Evolutionary conservation across 2,797 vertebrate genomes (phyloP).

Genomic region (Dryobates pubescens): DNA sequence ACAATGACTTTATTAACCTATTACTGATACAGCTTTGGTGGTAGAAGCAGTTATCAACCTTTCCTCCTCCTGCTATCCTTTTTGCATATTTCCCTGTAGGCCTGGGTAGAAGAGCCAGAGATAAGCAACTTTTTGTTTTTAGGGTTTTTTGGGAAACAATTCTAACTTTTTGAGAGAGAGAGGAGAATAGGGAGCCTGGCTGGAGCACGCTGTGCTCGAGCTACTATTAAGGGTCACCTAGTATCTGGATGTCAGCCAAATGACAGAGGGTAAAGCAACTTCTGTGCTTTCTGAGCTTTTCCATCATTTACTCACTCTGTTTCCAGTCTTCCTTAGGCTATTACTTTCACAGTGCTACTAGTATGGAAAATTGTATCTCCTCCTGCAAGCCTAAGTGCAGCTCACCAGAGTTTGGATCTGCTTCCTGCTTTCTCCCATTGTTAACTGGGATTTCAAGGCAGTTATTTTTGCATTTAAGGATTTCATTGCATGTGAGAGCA

Average conservation of each 20-base stretch:
- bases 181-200: background rate
- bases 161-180: background rate
- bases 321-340: background rate
- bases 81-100: background rate
- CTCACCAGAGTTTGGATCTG: background rate
- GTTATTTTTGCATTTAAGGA: background rate
- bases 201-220: background rate
- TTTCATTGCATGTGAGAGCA: background rate
- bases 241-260: background rate
- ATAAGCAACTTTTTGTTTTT: background rate
- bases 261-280: background rate
- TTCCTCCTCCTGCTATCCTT: background rate
- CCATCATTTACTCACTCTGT: background rate
- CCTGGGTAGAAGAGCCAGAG: background rate
- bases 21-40: background rate
- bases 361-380: background rate
- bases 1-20: background rate
- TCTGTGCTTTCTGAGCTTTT: constrained; percentile 10
- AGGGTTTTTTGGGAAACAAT: background rate
- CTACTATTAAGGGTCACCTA: background rate
- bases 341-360: background rate
- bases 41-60: background rate
- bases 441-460: background rate
- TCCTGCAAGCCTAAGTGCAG: background rate
- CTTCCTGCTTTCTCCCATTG: background rate